These are phyloP conservation scores for Monopis laevigella DNA, from an alignment of 2,888 invertebrate genomes.

Conservation along the genomic window DNA sequence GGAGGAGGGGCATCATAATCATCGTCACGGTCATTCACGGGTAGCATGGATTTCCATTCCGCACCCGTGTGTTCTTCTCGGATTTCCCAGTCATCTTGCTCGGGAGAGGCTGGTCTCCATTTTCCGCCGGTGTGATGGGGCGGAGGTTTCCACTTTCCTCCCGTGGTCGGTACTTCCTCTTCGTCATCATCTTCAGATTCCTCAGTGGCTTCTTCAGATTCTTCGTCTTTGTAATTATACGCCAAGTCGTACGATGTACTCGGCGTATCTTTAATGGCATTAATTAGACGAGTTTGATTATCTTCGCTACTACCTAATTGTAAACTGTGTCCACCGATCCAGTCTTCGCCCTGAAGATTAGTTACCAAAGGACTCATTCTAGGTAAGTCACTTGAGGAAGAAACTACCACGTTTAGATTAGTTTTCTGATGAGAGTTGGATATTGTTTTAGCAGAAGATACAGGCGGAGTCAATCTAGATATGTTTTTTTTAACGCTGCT, in stretches of 20 bases:
- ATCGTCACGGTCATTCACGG: conserved; percentile 47
- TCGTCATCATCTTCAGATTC: conserved; percentile 70
- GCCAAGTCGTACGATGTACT: conserved; percentile 42
- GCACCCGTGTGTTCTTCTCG: conserved; percentile 72
- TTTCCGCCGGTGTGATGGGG: conserved; percentile 56
- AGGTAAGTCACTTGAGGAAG: conserved; percentile 42
- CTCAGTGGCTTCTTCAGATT: conserved; percentile 64
- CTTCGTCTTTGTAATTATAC: conserved; percentile 49
- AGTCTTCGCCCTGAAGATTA: conserved; percentile 64
- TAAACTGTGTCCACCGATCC: conserved; percentile 70
- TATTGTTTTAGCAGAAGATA: conserved; percentile 35
- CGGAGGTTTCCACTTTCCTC: conserved; percentile 81
- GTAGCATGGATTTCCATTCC: conserved; percentile 69
- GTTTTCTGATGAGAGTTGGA: conserved; percentile 31
- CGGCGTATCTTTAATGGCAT: conserved; percentile 68
- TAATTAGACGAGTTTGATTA: conserved; percentile 70
- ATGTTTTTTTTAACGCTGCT: conserved; percentile 73
- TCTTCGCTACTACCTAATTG: conserved; percentile 64
- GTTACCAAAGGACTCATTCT: conserved; percentile 49
- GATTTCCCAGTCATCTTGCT: conserved; percentile 68
- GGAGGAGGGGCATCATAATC: conserved; percentile 71
- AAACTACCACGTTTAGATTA: conserved; percentile 30
- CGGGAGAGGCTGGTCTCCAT: conserved; percentile 55
- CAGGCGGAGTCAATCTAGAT: conserved; percentile 54
- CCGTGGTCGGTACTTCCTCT: conserved; percentile 54